Percentiles rank a stretch among this genome's conserved stretches.
These are phyloP conservation scores for Glaucomys volans DNA, from an alignment of 2,113 vertebrate genomes.

Conservation along the genomic window DNA sequence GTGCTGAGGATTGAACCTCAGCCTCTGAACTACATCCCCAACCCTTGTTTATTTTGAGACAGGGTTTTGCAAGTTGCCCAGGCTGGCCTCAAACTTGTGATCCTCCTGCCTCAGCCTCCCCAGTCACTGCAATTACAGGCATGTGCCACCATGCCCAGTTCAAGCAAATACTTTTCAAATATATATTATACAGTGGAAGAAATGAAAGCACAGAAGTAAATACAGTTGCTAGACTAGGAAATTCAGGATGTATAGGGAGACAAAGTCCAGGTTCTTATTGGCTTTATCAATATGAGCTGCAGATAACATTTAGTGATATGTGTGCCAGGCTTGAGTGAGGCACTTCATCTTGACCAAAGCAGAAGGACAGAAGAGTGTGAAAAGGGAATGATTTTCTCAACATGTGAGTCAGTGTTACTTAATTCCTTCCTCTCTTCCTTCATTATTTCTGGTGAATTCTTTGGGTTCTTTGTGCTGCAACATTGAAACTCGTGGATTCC, in stretches of 20 bases:
- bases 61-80: too few species aligned
- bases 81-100: background rate
- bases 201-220: slow-evolving; percentile 6
- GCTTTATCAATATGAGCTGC: background rate
- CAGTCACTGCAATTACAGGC: too few species aligned
- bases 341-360: background rate
- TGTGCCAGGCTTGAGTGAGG: background rate
- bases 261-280: background rate
- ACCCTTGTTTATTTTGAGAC: too few species aligned
- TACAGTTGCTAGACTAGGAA: background rate
- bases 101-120: too few species aligned
- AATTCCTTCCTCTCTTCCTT: background rate
- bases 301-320: background rate
- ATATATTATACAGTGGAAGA: background rate
- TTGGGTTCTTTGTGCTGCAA: background rate
- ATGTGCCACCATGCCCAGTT: too few species aligned
- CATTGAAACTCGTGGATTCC: background rate
- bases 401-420: background rate
- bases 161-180: background rate
- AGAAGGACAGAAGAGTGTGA: background rate
- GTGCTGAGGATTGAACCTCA: too few species aligned
- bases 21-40: too few species aligned
- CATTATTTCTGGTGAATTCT: background rate
- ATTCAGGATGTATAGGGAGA: background rate
- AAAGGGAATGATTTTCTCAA: background rate